These are phyloP conservation scores for Cinclus cinclus DNA, from an alignment of 2,113 vertebrate species.

Conservation along the genomic window DNA sequence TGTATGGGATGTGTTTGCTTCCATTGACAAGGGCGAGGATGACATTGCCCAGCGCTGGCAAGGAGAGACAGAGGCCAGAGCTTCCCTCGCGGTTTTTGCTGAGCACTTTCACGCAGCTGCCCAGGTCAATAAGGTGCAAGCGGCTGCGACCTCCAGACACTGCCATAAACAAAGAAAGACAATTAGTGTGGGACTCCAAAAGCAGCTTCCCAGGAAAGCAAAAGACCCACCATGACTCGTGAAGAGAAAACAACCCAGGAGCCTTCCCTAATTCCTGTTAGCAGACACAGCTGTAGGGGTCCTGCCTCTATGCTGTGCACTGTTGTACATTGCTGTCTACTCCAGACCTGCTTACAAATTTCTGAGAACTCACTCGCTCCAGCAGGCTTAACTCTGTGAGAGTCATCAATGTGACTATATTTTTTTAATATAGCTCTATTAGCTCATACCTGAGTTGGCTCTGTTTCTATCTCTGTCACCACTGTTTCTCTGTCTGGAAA, in stretches of 20 bases:
- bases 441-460: not conserved
- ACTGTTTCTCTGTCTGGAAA: not conserved
- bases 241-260: not conserved
- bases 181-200: not conserved
- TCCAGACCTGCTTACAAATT: not conserved
- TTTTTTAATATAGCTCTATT: not conserved
- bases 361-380: not conserved
- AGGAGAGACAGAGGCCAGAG: conserved; percentile 87
- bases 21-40: conserved; percentile 98
- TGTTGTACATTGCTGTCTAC: not conserved
- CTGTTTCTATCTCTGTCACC: not conserved
- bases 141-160: conserved; percentile 98
- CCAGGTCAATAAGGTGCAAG: conserved; percentile 95
- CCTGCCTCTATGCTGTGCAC: not conserved
- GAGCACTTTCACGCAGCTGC: conserved; percentile 91
- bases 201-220: not conserved
- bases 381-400: not conserved
- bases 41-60: conserved; percentile 96
- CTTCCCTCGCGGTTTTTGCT: conserved; percentile 83
- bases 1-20: conserved; percentile 98
- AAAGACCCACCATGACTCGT: not conserved
- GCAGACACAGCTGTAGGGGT: not conserved
- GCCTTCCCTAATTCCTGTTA: not conserved
- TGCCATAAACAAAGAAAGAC: conserved; percentile 56
- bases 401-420: not conserved